Evolutionary conservation across 2,113 vertebrate genomes (phyloP).

Genomic region (Scortum barcoo): DNA sequence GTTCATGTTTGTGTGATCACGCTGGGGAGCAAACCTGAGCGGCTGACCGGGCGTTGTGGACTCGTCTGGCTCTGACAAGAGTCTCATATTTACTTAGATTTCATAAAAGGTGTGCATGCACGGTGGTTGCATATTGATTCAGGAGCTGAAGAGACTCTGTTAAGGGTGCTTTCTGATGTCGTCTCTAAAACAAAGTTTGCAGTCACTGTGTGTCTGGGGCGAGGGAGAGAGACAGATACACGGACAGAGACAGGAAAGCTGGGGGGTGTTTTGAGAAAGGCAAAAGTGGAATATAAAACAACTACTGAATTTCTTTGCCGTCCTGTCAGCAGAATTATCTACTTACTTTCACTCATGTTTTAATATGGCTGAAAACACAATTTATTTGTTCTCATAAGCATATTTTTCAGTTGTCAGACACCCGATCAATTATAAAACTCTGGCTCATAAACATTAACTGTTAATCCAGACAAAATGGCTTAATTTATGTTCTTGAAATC

Average conservation of each 20-base stretch:
- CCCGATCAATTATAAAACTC: background rate
- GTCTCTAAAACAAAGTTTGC: background rate
- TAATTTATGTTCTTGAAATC: background rate
- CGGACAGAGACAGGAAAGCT: too few species aligned
- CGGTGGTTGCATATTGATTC: constrained; percentile 16
- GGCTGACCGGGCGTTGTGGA: constrained; percentile 20
- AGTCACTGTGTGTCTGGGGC: background rate
- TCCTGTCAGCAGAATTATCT: background rate
- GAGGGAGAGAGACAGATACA: too few species aligned
- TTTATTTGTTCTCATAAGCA: background rate
- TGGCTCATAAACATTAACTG: background rate
- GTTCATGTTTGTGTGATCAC: constrained; percentile 14
- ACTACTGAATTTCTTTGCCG: too few species aligned
- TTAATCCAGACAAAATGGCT: background rate
- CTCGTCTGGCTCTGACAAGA: constrained; percentile 21
- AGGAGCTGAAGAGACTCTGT: constrained; percentile 2
- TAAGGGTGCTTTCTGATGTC: background rate
- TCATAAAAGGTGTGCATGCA: constrained; percentile 22
- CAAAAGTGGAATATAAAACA: too few species aligned
- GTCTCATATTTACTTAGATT: constrained; percentile 37
- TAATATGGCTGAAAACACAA: background rate
- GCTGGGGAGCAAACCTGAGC: background rate
- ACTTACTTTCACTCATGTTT: background rate
- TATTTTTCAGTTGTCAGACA: background rate
- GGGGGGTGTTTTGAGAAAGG: background rate